Conservation (phyloP, 2,888 invertebrate genomes). For the Proisotoma minuta region DNA sequence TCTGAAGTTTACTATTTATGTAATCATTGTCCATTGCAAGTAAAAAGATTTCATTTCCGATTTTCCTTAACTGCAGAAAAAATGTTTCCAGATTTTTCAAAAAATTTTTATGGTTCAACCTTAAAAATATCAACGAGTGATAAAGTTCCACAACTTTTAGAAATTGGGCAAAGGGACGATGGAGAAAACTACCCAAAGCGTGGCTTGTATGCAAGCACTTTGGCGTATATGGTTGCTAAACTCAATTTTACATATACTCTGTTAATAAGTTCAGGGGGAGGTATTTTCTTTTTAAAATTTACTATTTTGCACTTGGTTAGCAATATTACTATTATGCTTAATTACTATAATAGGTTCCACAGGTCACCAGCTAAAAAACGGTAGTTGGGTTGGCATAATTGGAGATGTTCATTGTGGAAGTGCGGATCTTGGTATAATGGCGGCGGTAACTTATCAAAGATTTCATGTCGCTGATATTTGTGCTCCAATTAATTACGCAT, state of each 20-base stretch:
- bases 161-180: neutral
- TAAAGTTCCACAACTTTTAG: neutral
- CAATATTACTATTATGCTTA: no score
- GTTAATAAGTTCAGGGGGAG: neutral
- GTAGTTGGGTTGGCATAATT: slow-evolving; percentile 25
- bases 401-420: slow-evolving; percentile 14
- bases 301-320: no score
- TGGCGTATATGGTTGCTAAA: neutral
- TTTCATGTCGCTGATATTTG: slow-evolving; percentile 22
- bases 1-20: neutral
- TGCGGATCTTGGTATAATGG: slow-evolving; percentile 29
- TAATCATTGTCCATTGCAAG: neutral
- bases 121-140: neutral
- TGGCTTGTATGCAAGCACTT: neutral
- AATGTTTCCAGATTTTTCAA: neutral
- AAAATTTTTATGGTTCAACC: neutral
- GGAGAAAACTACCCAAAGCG: neutral
- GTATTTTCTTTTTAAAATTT: no score
- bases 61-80: neutral
- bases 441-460: slow-evolving; percentile 18
- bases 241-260: neutral
- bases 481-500: slow-evolving; percentile 28
- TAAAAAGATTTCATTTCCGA: no score
- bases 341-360: no score
- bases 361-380: slow-evolving; percentile 21